These are phyloP conservation scores for Aelia acuminata DNA, from an alignment of 2,888 invertebrate genomes.

Conservation along the genomic window DNA sequence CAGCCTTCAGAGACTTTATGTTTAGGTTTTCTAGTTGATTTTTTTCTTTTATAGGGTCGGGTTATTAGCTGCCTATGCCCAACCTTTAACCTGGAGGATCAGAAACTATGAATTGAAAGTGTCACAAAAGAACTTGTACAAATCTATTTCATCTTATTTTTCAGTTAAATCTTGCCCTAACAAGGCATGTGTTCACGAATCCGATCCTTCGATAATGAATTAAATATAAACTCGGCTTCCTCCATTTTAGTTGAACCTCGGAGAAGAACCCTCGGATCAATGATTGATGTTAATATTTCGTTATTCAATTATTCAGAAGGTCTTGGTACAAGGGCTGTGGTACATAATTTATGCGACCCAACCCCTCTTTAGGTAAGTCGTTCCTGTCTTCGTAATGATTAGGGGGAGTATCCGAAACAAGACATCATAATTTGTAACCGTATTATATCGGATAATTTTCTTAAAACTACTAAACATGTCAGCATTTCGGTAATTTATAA, in stretches of 20 bases:
- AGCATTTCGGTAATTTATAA: too few species aligned
- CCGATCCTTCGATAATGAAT: background rate
- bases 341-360: slow-evolving; percentile 18
- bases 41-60: too few species aligned
- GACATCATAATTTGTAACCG: background rate
- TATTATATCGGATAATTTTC: background rate
- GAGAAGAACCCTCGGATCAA: slow-evolving; percentile 41
- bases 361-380: slow-evolving; percentile 1
- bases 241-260: background rate
- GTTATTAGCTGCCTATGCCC: too few species aligned
- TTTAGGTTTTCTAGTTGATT: too few species aligned
- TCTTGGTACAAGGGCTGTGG: background rate
- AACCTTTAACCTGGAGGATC: too few species aligned
- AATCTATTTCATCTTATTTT: background rate
- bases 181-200: background rate
- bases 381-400: background rate
- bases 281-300: slow-evolving; percentile 53
- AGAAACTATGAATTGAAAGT: too few species aligned
- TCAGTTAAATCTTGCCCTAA: too few species aligned
- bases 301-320: slow-evolving; percentile 42
- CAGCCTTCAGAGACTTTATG: too few species aligned
- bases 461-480: too few species aligned
- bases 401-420: background rate
- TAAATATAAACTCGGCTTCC: background rate
- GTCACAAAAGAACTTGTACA: too few species aligned